Evolutionary conservation across 23 tunicate species (phyloP).

Genomic region (Botrylloides violaceus): DNA sequence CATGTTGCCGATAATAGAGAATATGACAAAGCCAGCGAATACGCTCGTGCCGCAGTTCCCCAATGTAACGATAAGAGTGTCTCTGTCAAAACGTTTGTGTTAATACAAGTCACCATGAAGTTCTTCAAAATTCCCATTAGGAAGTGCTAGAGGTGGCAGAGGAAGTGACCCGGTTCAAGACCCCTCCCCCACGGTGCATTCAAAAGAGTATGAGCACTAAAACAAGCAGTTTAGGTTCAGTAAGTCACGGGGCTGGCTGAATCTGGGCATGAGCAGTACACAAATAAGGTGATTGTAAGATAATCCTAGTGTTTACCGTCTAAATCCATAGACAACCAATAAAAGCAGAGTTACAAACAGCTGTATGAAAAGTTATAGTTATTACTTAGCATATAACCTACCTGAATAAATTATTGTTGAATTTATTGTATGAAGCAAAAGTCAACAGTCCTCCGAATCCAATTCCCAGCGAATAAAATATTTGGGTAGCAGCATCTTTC

Average conservation of each 20-base stretch:
- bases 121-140: too few relatives aligned
- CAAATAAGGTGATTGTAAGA: background rate
- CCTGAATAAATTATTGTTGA: constrained; percentile 85
- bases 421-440: constrained; percentile 97
- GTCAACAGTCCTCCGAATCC: constrained; percentile 78
- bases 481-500: constrained; percentile 96
- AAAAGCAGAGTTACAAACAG: too few relatives aligned
- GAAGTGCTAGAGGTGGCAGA: too few relatives aligned
- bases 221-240: too few relatives aligned
- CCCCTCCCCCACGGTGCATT: too few relatives aligned
- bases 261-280: too few relatives aligned
- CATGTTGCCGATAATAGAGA: constrained; percentile 98
- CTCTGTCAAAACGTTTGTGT: constrained; percentile 48
- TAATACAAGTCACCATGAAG: too few relatives aligned
- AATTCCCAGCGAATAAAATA: constrained; percentile 92
- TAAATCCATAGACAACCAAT: too few relatives aligned
- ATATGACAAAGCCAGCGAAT: constrained; percentile 97
- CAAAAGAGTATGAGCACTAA: too few relatives aligned
- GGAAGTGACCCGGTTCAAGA: too few relatives aligned
- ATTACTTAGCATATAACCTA: background rate
- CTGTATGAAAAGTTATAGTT: too few relatives aligned
- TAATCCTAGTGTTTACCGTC: background rate
- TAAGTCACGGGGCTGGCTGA: too few relatives aligned
- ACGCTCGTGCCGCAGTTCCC: constrained; percentile 97
- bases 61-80: constrained; percentile 84